Evolutionary conservation across 1,140 invertebrate genomes (phyloP).

Genomic region (Tetramorium simillimum): DNA sequence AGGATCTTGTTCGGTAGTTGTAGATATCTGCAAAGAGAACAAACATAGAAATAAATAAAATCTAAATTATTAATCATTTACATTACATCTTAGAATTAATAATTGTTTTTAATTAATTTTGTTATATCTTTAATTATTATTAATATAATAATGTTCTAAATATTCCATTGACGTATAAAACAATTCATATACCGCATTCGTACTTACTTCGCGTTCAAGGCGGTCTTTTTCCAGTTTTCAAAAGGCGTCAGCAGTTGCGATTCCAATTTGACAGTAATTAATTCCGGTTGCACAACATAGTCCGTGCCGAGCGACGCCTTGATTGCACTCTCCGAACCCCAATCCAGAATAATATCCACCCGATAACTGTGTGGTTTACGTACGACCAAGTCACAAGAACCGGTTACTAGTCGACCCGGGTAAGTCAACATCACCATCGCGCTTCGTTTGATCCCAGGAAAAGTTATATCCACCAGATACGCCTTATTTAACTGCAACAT

Average conservation of each 20-base stretch:
- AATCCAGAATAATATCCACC: slow-evolving; percentile 85
- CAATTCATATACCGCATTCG: neutral
- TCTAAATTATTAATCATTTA: slow-evolving; percentile 36
- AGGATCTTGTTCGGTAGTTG: slow-evolving; percentile 79
- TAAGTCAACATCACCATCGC: slow-evolving; percentile 89
- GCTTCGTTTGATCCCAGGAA: slow-evolving; percentile 86
- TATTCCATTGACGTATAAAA: neutral
- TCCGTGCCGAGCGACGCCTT: slow-evolving; percentile 85
- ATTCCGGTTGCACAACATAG: slow-evolving; percentile 83
- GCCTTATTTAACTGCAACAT: slow-evolving; percentile 85
- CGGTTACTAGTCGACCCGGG: slow-evolving; percentile 89
- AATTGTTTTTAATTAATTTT: slow-evolving; percentile 11
- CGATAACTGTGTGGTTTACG: slow-evolving; percentile 83
- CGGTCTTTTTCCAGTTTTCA: slow-evolving; percentile 90
- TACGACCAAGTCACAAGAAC: slow-evolving; percentile 85
- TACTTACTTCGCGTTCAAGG: slow-evolving; percentile 87
- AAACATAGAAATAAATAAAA: slow-evolving; percentile 10
- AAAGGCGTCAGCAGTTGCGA: slow-evolving; percentile 90
- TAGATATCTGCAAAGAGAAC: slow-evolving; percentile 76
- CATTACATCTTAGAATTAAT: neutral
- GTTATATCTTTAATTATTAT: slow-evolving; percentile 16
- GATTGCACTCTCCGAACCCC: slow-evolving; percentile 86
- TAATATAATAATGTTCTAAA: neutral
- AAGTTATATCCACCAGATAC: slow-evolving; percentile 73
- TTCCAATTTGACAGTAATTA: slow-evolving; percentile 82